Conservation (phyloP, 2,113 vertebrate species). For the Cephalopterus ornatus region DNA sequence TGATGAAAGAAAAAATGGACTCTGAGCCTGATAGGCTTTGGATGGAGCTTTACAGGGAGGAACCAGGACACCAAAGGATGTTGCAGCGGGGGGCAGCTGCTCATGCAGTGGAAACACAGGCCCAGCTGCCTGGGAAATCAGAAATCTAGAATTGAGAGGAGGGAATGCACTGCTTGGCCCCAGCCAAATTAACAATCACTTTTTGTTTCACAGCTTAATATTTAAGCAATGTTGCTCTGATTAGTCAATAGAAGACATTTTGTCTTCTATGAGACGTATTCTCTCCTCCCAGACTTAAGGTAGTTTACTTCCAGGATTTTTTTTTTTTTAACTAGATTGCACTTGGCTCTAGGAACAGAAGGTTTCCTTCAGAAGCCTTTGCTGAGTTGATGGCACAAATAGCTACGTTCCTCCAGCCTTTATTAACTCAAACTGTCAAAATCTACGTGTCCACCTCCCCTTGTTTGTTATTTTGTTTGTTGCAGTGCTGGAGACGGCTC, state of each 20-base stretch:
- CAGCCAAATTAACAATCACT: not conserved
- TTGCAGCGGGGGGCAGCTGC: not conserved
- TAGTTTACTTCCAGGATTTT: not conserved
- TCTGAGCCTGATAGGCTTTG: not conserved
- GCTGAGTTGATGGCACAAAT: not conserved
- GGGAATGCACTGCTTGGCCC: not conserved
- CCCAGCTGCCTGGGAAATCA: not conserved
- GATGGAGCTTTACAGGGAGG: not conserved
- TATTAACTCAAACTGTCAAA: not conserved
- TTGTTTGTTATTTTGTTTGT: not conserved
- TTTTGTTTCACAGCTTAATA: not conserved
- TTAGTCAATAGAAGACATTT: not conserved
- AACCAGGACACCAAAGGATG: not conserved
- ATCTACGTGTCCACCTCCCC: rapidly evolving
- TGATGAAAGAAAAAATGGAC: not conserved
- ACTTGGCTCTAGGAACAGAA: not conserved
- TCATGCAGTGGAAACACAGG: not conserved
- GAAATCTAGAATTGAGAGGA: not conserved
- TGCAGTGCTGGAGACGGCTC: not conserved
- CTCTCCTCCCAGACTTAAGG: not conserved
- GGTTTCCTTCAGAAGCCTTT: not conserved
- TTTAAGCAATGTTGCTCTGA: not conserved
- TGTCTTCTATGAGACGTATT: not conserved
- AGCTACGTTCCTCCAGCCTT: not conserved
- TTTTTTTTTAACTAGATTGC: not conserved